Conservation (phyloP, 1,140 invertebrate species). For the Calycopis cecrops region DNA sequence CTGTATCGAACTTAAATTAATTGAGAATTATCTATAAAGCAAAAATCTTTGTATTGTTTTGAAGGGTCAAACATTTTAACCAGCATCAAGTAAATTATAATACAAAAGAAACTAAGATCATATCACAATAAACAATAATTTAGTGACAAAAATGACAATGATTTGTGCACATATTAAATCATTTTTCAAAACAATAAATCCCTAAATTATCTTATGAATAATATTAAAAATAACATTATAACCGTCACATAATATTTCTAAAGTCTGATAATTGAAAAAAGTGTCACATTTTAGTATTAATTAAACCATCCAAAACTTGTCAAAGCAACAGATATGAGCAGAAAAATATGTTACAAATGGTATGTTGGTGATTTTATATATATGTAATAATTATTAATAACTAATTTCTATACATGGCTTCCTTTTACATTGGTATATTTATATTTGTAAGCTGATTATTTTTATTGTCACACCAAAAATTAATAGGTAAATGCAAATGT, state of each 20-base stretch:
- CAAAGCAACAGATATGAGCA: no score
- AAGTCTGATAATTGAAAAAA: no score
- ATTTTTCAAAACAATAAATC: slow-evolving; percentile 2
- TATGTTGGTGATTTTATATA: not conserved
- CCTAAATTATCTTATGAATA: not conserved
- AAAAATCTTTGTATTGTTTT: slow-evolving; percentile 13
- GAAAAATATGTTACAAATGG: no score
- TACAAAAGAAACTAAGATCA: slow-evolving; percentile 30
- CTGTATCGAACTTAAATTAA: slow-evolving; percentile 41
- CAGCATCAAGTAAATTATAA: slow-evolving; percentile 11
- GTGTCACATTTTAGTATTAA: no score
- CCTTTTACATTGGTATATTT: not conserved
- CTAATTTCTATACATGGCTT: slow-evolving; percentile 4
- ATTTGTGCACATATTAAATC: slow-evolving; percentile 26
- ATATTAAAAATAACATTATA: no score
- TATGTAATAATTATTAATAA: not conserved
- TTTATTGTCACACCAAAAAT: no score
- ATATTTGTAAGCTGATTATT: no score
- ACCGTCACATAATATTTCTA: no score
- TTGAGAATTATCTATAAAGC: slow-evolving; percentile 34
- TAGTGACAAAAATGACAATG: slow-evolving; percentile 19
- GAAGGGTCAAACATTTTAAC: slow-evolving; percentile 20
- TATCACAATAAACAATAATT: slow-evolving; percentile 38
- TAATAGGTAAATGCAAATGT: not conserved
- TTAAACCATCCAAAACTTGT: no score